Percentiles rank a stretch among this genome's conserved stretches.
phyloP scores from a whole-genome alignment of 2,888 invertebrate species.

The Morpho deidamia region DNA sequence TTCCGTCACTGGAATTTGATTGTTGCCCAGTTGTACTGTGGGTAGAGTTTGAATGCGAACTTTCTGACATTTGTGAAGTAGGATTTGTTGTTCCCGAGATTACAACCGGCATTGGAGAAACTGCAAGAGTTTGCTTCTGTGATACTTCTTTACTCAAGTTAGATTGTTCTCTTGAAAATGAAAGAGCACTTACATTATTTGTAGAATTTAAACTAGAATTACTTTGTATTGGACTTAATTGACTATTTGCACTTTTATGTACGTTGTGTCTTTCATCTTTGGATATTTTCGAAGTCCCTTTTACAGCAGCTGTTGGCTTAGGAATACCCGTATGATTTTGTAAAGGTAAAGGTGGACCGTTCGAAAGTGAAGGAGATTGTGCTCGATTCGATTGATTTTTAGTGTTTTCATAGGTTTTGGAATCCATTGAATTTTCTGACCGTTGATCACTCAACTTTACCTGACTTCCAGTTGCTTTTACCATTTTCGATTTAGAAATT shows the following conservation, averaged over 20 bases:
- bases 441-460: conserved; percentile 59
- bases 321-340: conserved; percentile 83
- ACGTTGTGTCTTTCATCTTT: conserved; percentile 74
- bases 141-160: conserved; percentile 70
- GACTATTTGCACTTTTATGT: conserved; percentile 74
- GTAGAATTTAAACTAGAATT: conserved; percentile 77
- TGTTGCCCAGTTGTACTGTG: conserved; percentile 82
- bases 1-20: conserved; percentile 85
- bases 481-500: conserved; percentile 62
- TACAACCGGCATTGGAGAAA: conserved; percentile 86
- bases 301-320: conserved; percentile 94
- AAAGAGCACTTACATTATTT: conserved; percentile 67
- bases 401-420: conserved; percentile 41
- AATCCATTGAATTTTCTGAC: conserved; percentile 41
- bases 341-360: conserved; percentile 62
- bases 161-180: conserved; percentile 71
- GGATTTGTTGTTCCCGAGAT: conserved; percentile 45
- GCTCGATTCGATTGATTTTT: conserved; percentile 42
- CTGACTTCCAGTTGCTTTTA: conserved; percentile 69
- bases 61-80: conserved; percentile 81
- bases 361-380: conserved; percentile 45
- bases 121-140: conserved; percentile 78
- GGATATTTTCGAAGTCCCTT: conserved; percentile 89
- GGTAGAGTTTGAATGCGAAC: conserved; percentile 78
- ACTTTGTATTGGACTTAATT: conserved; percentile 77